A percentile compares a stretch with the other conserved stretches of the same genome.
phyloP scores from a whole-genome alignment of 2,113 vertebrate genomes.

The Tachysurus vachellii region DNA sequence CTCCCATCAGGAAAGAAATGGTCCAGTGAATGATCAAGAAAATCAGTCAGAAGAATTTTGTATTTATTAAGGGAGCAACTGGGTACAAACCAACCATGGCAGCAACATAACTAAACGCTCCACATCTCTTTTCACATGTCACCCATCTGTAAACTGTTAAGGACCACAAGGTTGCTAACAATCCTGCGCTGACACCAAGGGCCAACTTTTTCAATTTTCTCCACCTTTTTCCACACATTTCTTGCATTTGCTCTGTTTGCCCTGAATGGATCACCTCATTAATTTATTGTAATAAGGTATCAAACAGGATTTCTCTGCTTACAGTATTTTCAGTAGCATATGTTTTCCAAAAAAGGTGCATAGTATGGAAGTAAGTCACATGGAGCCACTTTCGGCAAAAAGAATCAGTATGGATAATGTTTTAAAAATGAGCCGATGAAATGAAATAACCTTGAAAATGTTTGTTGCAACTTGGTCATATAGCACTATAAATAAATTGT shows the following conservation, averaged over 20 bases:
- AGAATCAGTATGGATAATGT: background rate
- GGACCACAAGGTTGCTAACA: background rate
- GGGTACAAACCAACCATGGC: background rate
- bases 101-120: background rate
- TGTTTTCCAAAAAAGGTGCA: slow-evolving; percentile 38
- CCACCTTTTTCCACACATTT: slow-evolving; percentile 44
- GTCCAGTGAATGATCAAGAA: background rate
- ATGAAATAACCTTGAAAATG: slow-evolving; percentile 16
- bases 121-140: background rate
- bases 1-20: background rate
- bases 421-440: slow-evolving; percentile 34
- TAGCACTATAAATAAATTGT: slow-evolving; percentile 82
- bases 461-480: slow-evolving; percentile 59
- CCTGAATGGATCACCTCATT: slow-evolving; percentile 36
- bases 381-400: slow-evolving; percentile 10
- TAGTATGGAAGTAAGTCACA: slow-evolving; percentile 8
- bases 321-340: slow-evolving; percentile 51
- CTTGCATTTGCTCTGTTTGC: slow-evolving; percentile 38
- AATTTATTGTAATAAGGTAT: slow-evolving; percentile 52
- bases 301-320: slow-evolving; percentile 35
- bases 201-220: slow-evolving; percentile 43
- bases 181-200: too few species aligned
- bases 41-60: background rate
- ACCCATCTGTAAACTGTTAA: background rate
- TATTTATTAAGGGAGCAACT: background rate